Evolutionary conservation across 2,888 invertebrate species (phyloP), one percentile per base, ranked within the genome.

Genomic region (Meiosimyza decipiens): DNA sequence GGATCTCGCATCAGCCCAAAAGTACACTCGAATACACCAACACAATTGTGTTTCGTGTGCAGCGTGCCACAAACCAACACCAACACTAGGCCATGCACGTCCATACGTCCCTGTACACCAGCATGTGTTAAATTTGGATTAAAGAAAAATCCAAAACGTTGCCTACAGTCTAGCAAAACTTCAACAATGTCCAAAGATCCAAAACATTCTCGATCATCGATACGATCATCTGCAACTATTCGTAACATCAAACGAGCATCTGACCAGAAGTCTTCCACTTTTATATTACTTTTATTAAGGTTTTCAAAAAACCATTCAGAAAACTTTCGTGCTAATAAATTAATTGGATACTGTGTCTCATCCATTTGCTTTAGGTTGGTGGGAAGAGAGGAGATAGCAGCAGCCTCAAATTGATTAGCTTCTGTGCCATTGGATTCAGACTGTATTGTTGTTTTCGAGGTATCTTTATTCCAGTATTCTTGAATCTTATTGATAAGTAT

Each of bases 1-100:
- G 92, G 92, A 82, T 92, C 92, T 74, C 90, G 88, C 28, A 91
- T 86, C 55, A 93, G 84, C 2, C 90, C 90, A 85, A 92, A 92
- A 60, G 89, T 86, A 79, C 92, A 91, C 80, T 92, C 92, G 82
- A 92, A 93, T 49, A 91, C 85, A 2, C 92, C 93, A 1, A 90
- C 88, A 76, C 89, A 89, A 47, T 85, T 83, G 6, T 85, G 78
- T 15, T 83, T 82, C 5, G 87, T 84, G 80, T 92, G 92, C 50
- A 92, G 80, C 0, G 91, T 91, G 18, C 93, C 92, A 84, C 91
- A 91, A 1, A 88, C 89, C 63, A 91, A 80, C 11, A 92, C 89
- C 63, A 90, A 80, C 1, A 91, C 90, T 60, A 92, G 83, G 1
- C 92, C 92, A 81, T 92, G 91, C 0, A 89, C 87, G 82, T 91